Conservation (phyloP, 1,140 invertebrate species). For the Lordiphosa collinella region DNA sequence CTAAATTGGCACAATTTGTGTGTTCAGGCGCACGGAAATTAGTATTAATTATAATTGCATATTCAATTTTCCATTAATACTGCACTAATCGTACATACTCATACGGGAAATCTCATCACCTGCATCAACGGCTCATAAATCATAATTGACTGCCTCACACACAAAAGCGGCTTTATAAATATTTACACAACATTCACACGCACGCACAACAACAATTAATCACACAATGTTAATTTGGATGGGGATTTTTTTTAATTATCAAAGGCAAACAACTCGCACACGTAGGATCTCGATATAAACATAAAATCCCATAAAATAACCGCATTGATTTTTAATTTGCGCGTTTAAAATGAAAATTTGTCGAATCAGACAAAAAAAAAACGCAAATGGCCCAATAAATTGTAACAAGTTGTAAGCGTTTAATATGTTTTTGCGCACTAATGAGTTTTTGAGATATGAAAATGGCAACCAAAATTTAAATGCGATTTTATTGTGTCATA, state of each 20-base stretch:
- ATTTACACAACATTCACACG: slow-evolving; percentile 31
- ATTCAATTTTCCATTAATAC: slow-evolving; percentile 39
- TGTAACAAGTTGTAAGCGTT: slow-evolving; percentile 3
- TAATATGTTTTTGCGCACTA: not conserved
- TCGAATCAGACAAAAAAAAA: not conserved
- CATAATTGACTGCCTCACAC: slow-evolving; percentile 44
- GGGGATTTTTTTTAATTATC: slow-evolving; percentile 32
- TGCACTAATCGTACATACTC: slow-evolving; percentile 4
- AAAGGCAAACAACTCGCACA: slow-evolving; percentile 21
- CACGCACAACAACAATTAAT: slow-evolving; percentile 45
- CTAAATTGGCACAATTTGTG: slow-evolving; percentile 40
- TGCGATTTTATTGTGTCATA: too few relatives aligned
- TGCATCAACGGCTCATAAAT: slow-evolving; percentile 45
- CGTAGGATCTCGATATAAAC: not conserved
- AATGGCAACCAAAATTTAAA: too few relatives aligned
- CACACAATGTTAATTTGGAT: slow-evolving; percentile 25
- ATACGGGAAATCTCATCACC: slow-evolving; percentile 19
- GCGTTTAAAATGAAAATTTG: slow-evolving; percentile 13
- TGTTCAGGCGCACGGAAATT: slow-evolving; percentile 18
- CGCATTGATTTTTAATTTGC: slow-evolving; percentile 37
- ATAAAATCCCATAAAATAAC: slow-evolving; percentile 8
- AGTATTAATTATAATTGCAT: slow-evolving; percentile 53
- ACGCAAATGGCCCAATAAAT: slow-evolving; percentile 9
- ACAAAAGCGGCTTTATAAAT: slow-evolving; percentile 34
- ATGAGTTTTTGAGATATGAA: too few relatives aligned